A percentile compares a stretch with the other conserved stretches of the same genome.
phyloP scores from a whole-genome alignment of 2,888 invertebrate species.

The Mechanitis messenoides region DNA sequence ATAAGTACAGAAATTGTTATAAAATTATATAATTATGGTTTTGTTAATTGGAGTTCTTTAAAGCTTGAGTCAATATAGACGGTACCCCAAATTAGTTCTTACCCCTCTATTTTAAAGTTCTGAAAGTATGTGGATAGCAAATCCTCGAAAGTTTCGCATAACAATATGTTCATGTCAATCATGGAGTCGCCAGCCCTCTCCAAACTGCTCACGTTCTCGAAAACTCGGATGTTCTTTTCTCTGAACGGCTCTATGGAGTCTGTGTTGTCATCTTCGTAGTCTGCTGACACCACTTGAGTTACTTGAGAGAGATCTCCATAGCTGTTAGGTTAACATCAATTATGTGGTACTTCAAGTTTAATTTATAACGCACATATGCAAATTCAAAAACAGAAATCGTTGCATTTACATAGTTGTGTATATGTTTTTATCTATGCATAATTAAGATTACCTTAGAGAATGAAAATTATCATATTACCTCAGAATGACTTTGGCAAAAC shows the following conservation, averaged over 20 bases:
- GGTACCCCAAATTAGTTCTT: constrained; percentile 48
- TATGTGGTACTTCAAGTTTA: background rate
- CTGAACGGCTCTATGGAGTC: constrained; percentile 81
- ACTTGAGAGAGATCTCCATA: constrained; percentile 88
- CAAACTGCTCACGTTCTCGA: constrained; percentile 49
- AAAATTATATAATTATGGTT: background rate
- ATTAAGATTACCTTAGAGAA: no score
- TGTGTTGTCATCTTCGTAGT: constrained; percentile 78
- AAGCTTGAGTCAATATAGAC: background rate
- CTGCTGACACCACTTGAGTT: constrained; percentile 86
- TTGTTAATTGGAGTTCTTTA: background rate
- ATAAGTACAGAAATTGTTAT: background rate
- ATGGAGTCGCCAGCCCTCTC: constrained; percentile 73
- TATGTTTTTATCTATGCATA: no score
- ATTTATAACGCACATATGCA: no score
- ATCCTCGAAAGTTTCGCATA: constrained; percentile 89
- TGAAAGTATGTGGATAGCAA: constrained; percentile 88
- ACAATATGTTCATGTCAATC: constrained; percentile 90
- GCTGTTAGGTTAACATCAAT: constrained; percentile 39
- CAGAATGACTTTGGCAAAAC: no score
- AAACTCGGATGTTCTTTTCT: constrained; percentile 76
- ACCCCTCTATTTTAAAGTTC: constrained; percentile 86
- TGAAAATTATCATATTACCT: no score
- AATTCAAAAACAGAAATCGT: no score
- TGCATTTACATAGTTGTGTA: no score